These are phyloP conservation scores for Sialis fuliginosa DNA, from an alignment of 2,888 invertebrate genomes.

Conservation along the genomic window DNA sequence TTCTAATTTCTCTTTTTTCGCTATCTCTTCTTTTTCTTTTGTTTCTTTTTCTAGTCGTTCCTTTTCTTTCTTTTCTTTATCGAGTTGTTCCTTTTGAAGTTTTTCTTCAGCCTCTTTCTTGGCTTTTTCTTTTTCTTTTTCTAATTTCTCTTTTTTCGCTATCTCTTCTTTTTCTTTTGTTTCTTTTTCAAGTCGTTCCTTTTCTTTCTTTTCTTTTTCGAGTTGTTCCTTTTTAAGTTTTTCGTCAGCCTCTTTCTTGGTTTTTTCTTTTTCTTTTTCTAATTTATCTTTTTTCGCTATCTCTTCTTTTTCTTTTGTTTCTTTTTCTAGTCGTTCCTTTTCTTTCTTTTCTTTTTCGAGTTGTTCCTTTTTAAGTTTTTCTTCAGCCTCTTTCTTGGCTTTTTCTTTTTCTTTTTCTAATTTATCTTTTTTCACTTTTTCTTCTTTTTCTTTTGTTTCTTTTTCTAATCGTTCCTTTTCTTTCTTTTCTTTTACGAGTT, in stretches of 20 bases:
- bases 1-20: neutral
- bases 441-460: slow-evolving; percentile 18
- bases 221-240: too few relatives aligned
- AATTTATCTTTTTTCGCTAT: too few relatives aligned
- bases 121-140: too few relatives aligned
- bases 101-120: too few relatives aligned
- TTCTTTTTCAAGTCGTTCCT: too few relatives aligned
- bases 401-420: slow-evolving; percentile 14
- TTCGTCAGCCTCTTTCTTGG: slow-evolving; percentile 8
- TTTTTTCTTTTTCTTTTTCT: neutral
- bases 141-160: too few relatives aligned
- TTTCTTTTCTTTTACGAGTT: slow-evolving; percentile 8
- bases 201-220: too few relatives aligned
- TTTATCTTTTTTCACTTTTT: slow-evolving; percentile 13
- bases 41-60: neutral
- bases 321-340: slow-evolving; percentile 4
- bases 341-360: slow-evolving; percentile 9
- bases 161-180: too few relatives aligned
- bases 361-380: slow-evolving; percentile 12
- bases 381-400: slow-evolving; percentile 14
- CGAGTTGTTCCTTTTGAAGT: neutral
- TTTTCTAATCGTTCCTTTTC: slow-evolving; percentile 16
- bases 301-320: slow-evolving; percentile 7
- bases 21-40: neutral
- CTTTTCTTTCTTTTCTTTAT: neutral